phyloP scores from a whole-genome alignment of 2,797 vertebrate genomes.

The Phalanger gymnotis region DNA sequence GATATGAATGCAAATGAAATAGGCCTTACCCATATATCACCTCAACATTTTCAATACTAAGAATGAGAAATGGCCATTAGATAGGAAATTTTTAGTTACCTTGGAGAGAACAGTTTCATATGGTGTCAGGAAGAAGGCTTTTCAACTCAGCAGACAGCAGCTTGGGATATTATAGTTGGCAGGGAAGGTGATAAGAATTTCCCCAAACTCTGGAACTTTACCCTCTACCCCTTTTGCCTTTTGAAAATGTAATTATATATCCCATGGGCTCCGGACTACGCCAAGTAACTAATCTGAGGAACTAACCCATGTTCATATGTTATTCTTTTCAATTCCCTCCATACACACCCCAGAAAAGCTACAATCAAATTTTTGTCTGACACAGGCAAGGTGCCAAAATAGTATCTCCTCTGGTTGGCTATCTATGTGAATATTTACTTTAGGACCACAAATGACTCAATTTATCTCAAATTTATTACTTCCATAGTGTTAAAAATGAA shows the following conservation, averaged over 20 bases:
- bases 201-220: background rate
- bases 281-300: background rate
- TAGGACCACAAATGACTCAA: background rate
- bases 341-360: background rate
- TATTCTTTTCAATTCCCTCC: background rate
- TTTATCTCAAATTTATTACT: background rate
- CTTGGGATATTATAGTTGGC: background rate
- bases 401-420: background rate
- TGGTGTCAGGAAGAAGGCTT: background rate
- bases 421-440: background rate
- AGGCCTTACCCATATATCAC: background rate
- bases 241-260: background rate
- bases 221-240: background rate
- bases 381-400: background rate
- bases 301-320: background rate
- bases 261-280: accelerated
- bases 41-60: background rate
- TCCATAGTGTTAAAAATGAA: background rate
- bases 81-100: background rate
- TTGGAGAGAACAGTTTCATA: background rate
- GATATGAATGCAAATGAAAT: background rate
- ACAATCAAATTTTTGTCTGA: background rate
- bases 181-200: background rate
- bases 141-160: background rate
- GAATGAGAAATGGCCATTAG: background rate